Percentiles rank a stretch among this genome's conserved stretches.
phyloP scores from a whole-genome alignment of 2,888 invertebrate species.

The Eurytoma adleriae region DNA sequence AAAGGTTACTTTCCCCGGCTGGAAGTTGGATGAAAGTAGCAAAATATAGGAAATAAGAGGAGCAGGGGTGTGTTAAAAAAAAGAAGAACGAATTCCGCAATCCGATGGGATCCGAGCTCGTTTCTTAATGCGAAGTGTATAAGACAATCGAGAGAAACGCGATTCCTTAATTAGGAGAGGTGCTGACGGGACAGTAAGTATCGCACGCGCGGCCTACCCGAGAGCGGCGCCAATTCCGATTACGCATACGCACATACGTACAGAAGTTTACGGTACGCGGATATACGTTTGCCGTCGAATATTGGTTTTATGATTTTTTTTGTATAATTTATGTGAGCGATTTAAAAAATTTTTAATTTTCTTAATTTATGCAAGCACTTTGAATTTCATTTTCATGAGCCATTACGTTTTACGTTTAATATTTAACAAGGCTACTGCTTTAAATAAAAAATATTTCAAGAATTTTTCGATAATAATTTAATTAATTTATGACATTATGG shows the following conservation, averaged over 20 bases:
- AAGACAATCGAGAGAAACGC: conserved; percentile 10
- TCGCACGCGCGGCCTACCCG: conserved; percentile 17
- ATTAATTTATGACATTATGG: not conserved
- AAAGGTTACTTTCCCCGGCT: too few relatives aligned
- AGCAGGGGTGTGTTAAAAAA: too few relatives aligned
- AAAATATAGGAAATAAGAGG: too few relatives aligned
- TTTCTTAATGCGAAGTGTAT: conserved; percentile 26
- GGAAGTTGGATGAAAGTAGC: too few relatives aligned
- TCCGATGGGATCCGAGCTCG: conserved; percentile 33
- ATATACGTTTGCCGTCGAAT: not conserved
- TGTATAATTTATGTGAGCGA: not conserved
- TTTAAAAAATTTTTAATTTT: conserved; percentile 1
- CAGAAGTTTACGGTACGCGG: too few relatives aligned
- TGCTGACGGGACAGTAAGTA: not conserved
- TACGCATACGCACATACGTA: conserved; percentile 8
- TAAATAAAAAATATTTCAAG: not conserved
- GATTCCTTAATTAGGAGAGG: conserved; percentile 50
- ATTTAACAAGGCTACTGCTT: not conserved
- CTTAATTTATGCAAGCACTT: not conserved
- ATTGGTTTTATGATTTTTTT: too few relatives aligned
- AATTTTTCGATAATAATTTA: conserved; percentile 1
- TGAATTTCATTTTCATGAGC: too few relatives aligned
- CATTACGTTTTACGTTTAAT: not conserved
- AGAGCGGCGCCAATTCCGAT: not conserved
- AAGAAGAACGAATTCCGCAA: not conserved